These are phyloP conservation scores for Lithobates sylvaticus DNA, from an alignment of 2,797 vertebrate genomes.

Conservation along the genomic window DNA sequence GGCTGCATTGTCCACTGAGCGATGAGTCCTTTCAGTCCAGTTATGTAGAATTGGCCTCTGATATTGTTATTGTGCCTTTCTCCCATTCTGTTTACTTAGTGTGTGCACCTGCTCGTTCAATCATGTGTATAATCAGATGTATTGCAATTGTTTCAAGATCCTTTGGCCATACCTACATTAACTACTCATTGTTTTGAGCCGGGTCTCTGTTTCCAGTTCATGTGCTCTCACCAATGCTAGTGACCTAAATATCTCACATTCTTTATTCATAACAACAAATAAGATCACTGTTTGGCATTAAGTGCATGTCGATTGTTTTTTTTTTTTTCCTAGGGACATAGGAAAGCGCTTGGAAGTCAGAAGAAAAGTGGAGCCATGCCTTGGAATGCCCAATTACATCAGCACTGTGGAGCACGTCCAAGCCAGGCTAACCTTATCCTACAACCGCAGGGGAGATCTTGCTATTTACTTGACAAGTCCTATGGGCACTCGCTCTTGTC, in stretches of 20 bases:
- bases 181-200: not conserved
- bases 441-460: slow-evolving; percentile 95
- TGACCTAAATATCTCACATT: slow-evolving; percentile 5
- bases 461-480: slow-evolving; percentile 94
- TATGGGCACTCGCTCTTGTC: slow-evolving; percentile 90
- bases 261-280: not conserved
- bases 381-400: slow-evolving; percentile 83
- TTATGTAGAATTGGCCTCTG: slow-evolving; percentile 4
- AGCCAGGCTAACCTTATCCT: slow-evolving; percentile 92
- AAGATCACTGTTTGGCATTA: slow-evolving; percentile 7
- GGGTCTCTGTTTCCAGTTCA: slow-evolving; percentile 2
- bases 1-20: not conserved
- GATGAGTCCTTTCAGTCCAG: not conserved
- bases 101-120: not conserved
- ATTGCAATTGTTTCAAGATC: not conserved
- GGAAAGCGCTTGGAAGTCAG: slow-evolving; percentile 87
- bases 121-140: not conserved
- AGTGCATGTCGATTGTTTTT: not conserved
- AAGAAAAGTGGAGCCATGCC: slow-evolving; percentile 85
- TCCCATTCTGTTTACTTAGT: not conserved
- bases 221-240: not conserved
- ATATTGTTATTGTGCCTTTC: slow-evolving; percentile 9
- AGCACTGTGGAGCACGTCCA: slow-evolving; percentile 90
- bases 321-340: slow-evolving; percentile 84
- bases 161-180: not conserved